Evolutionary conservation across 2,888 invertebrate species (phyloP).

Genomic region (Melanophora roralis): DNA sequence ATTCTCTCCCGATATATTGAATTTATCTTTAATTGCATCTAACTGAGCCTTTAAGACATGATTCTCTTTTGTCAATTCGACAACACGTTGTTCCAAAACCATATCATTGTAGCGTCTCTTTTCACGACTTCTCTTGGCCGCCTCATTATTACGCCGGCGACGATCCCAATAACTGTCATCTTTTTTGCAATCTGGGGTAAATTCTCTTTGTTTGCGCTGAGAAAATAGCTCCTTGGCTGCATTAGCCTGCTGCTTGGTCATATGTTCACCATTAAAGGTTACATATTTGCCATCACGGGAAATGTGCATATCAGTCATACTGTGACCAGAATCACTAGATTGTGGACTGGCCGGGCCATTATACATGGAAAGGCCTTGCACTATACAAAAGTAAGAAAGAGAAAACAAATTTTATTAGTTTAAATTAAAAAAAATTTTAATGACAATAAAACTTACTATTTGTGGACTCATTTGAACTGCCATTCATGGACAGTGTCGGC

Average conservation of each 20-base stretch:
- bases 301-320: constrained; percentile 69
- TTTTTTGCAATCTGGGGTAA: constrained; percentile 97
- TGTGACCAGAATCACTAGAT: constrained; percentile 78
- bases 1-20: constrained; percentile 91
- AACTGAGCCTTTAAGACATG: constrained; percentile 95
- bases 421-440: neutral
- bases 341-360: constrained; percentile 74
- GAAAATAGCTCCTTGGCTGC: constrained; percentile 90
- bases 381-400: constrained; percentile 61
- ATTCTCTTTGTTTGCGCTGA: constrained; percentile 95
- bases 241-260: constrained; percentile 69
- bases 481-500: constrained; percentile 78
- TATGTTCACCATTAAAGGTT: constrained; percentile 65
- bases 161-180: constrained; percentile 99
- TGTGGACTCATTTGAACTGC: constrained; percentile 73
- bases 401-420: too few relatives aligned
- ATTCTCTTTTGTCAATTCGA: constrained; percentile 96
- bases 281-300: constrained; percentile 55
- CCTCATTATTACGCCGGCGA: constrained; percentile 96
- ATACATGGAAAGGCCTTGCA: constrained; percentile 70
- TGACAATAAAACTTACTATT: constrained; percentile 66
- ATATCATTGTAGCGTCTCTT: constrained; percentile 97
- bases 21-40: constrained; percentile 94
- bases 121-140: constrained; percentile 97
- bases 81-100: constrained; percentile 95